Percentiles rank a stretch among this genome's conserved stretches.
Evolutionary conservation across 2,113 vertebrate species (phyloP).

Genomic region (Muntiacus reevesi): DNA sequence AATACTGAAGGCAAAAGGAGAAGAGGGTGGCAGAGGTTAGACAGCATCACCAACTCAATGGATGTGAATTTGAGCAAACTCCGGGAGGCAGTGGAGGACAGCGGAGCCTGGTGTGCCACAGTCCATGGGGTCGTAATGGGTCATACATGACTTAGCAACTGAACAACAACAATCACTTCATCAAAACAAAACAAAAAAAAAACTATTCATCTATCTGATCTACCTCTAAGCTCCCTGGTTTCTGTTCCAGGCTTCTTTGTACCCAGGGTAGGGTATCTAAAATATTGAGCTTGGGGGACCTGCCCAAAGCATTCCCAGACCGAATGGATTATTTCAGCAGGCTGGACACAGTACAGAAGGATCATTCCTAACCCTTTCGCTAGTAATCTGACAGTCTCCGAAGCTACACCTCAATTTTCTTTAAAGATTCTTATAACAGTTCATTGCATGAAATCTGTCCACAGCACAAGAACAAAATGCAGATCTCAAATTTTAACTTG

Average conservation of each 20-base stretch:
- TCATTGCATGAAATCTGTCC: background rate
- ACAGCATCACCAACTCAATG: background rate
- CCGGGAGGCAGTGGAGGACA: background rate
- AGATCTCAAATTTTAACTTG: conserved; percentile 29
- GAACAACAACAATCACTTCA: background rate
- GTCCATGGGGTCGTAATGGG: background rate
- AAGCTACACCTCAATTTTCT: conserved; percentile 2
- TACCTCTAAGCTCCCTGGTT: background rate
- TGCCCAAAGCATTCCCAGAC: background rate
- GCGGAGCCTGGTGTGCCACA: background rate
- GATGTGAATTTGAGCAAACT: rapidly evolving
- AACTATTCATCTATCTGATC: background rate
- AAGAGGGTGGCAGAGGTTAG: background rate
- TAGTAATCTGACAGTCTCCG: background rate
- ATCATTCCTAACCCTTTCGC: background rate
- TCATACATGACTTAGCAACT: rapidly evolving
- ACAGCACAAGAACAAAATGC: background rate
- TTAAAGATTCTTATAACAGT: conserved; percentile 10
- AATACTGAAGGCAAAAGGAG: background rate
- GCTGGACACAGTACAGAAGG: background rate
- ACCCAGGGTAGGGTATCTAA: background rate
- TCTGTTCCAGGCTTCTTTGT: background rate
- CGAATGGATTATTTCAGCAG: background rate
- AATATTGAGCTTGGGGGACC: background rate
- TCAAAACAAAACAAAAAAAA: background rate